phyloP scores from a whole-genome alignment of 2,797 vertebrate species.

The Poeciliopsis turneri region DNA sequence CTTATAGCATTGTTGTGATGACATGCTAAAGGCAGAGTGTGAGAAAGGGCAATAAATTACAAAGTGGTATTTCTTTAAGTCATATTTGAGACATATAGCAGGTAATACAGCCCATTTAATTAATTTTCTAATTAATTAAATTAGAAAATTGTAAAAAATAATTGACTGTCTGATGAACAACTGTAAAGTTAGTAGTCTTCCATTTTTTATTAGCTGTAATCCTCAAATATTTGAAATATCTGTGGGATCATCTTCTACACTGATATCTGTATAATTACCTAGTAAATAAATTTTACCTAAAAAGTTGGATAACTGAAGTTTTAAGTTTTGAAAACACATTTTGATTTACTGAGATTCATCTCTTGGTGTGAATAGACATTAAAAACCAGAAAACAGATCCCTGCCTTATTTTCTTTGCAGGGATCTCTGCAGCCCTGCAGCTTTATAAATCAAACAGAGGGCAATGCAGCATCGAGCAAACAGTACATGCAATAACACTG shows the following conservation, averaged over 20 bases:
- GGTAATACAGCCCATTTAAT: no score
- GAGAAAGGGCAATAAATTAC: no score
- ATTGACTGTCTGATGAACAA: neutral
- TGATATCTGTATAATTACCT: neutral
- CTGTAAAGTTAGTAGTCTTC: neutral
- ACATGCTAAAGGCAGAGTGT: no score
- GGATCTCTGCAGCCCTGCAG: slow-evolving; percentile 19
- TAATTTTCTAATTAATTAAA: no score
- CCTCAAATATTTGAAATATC: neutral
- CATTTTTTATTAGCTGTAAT: neutral
- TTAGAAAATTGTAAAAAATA: neutral
- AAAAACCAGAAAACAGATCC: neutral
- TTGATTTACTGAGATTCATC: neutral
- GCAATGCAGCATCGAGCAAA: slow-evolving; percentile 22
- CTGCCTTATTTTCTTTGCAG: neutral
- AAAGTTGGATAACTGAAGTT: neutral
- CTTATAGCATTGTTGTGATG: no score
- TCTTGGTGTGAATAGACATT: neutral
- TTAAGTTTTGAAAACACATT: neutral
- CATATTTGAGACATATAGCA: no score
- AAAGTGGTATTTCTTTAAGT: no score
- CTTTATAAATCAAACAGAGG: slow-evolving; percentile 25
- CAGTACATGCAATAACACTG: slow-evolving; percentile 40
- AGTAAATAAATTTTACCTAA: neutral
- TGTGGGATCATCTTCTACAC: neutral